Conservation (phyloP, 2,113 vertebrate species). For the Axis porcinus region DNA sequence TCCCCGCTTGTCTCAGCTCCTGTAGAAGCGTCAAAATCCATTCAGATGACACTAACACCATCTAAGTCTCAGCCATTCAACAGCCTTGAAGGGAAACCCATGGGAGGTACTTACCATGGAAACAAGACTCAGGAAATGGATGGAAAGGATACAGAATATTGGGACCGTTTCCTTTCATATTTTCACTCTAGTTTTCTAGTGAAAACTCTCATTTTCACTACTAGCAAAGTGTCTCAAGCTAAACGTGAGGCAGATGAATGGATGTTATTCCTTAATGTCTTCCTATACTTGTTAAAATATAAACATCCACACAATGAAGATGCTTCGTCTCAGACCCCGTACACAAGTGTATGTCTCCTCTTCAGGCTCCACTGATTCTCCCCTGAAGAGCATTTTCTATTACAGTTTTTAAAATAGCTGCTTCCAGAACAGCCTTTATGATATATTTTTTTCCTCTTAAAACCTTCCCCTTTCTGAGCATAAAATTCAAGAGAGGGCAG, state of each 20-base stretch:
- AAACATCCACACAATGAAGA: background rate
- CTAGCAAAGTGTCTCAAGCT: background rate
- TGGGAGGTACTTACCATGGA: background rate
- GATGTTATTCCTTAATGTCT: background rate
- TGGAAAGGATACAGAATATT: rapidly evolving
- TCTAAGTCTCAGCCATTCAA: background rate
- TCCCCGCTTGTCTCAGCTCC: background rate
- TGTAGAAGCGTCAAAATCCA: background rate
- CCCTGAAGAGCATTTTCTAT: background rate
- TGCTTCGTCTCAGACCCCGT: background rate
- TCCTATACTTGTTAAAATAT: background rate
- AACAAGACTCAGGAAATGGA: rapidly evolving
- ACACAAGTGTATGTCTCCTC: background rate
- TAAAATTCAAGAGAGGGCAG: background rate
- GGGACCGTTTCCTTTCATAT: background rate
- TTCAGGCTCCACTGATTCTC: background rate
- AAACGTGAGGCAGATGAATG: background rate
- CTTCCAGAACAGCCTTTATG: background rate
- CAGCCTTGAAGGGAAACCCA: background rate
- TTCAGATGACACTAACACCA: background rate
- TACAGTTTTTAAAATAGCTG: background rate
- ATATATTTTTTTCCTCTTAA: background rate
- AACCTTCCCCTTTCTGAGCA: background rate
- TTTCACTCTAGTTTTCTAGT: too few species aligned
- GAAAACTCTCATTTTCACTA: background rate